Evolutionary conservation across 2,797 vertebrate genomes (phyloP), one percentile per base, ranked within the genome.

Genomic region (Heliangelus exortis): DNA sequence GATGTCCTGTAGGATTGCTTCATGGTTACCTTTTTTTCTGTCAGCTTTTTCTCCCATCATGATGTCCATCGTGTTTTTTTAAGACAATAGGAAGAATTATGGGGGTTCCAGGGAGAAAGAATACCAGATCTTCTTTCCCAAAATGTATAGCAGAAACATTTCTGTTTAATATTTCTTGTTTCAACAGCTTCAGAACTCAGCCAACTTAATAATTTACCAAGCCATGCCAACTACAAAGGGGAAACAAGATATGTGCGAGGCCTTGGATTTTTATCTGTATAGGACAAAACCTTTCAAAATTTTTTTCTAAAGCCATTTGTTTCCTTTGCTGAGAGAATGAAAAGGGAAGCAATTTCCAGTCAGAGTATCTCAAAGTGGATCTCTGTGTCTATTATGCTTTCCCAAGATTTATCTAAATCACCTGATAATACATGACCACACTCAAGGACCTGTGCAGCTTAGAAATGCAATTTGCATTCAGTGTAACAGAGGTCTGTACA

Each of bases 361-460:
- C 92, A 65, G 66, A 84, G 43, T 92, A 94, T 96, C 89, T 92
- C 62, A 66, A 73, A 93, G 87, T 88, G 63, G 66, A 95, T 93
- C 87, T 94, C 69, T 68, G 15, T 74, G 61, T 81, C 85, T 88
- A 55, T 92, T 95, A 69, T 59, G 39, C 8, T 86, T 94, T 78
- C 39, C 43, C n/a, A 72, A 86, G 87, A 61, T 91, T 90, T 95
- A 66, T 88, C 85, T 86, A 75, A 91, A 62, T 84, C 82, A 86
- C 66, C 80, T 45, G 55, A 62, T 58, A 94, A 89, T 89, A 68
- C 50, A 85, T 41, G 82, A 65, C 79, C 66, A 90, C 69, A 66
- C 21, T 72, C 66, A 84, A 78, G 23, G 66, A 78, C 25, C 17
- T 33, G 15, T 48, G 31, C 21, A 75, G 48, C 73, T 68, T n/a